Percentiles rank a stretch among this genome's conserved stretches.
Evolutionary conservation across 2,113 vertebrate genomes (phyloP).

Genomic region (Diphyllodes magnificus): DNA sequence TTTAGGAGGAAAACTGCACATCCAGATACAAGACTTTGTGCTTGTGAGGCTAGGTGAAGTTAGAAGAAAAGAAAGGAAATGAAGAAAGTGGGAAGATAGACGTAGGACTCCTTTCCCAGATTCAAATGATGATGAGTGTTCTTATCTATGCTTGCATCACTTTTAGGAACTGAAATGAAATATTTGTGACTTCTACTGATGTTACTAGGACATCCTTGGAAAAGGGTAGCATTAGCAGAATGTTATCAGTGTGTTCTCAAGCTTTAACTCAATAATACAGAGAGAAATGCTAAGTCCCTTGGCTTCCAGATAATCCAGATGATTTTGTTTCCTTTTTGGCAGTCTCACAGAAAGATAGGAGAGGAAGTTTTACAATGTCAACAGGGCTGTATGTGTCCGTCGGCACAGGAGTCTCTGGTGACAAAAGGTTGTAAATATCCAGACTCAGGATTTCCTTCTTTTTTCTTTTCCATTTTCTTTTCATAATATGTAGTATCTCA

Average conservation of each 20-base stretch:
- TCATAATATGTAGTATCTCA: background rate
- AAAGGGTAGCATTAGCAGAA: background rate
- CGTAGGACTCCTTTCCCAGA: background rate
- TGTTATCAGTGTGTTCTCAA: background rate
- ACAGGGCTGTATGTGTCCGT: background rate
- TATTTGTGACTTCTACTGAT: background rate
- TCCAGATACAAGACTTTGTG: background rate
- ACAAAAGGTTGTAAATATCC: background rate
- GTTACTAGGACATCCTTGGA: background rate
- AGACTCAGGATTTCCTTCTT: background rate
- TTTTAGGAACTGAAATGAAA: background rate
- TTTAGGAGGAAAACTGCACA: background rate
- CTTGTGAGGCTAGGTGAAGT: background rate
- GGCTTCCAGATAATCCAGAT: background rate
- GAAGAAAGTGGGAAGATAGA: background rate
- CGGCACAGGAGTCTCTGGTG: background rate
- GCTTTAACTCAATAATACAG: background rate
- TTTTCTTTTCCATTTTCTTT: no score
- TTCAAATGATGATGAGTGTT: background rate
- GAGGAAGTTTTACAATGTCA: background rate
- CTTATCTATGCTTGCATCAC: background rate
- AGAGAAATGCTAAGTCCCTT: background rate
- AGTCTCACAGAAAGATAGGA: background rate
- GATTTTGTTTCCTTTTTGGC: slow-evolving; percentile 14
- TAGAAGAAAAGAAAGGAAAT: background rate